phyloP scores from a whole-genome alignment of 2,797 vertebrate species.

The Clarias platycephalus region DNA sequence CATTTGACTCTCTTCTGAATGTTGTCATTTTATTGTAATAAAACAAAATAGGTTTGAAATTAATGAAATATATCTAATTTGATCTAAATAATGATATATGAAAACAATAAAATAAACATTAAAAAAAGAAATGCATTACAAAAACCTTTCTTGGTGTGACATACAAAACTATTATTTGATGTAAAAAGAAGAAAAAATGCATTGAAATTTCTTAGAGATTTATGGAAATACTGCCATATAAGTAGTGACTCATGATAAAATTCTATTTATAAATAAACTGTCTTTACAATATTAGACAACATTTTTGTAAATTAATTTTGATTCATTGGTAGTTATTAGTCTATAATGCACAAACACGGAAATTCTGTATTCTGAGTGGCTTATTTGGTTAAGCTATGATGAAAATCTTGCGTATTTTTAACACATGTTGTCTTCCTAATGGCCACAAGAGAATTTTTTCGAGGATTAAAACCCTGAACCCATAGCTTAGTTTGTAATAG shows the following conservation, averaged over 20 bases:
- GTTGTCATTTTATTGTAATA: neutral
- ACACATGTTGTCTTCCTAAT: neutral
- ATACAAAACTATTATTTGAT: neutral
- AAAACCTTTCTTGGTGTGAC: neutral
- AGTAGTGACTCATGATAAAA: neutral
- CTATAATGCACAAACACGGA: neutral
- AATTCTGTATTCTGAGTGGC: neutral
- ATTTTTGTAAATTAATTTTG: neutral
- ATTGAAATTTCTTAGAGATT: neutral
- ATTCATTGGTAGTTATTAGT: neutral
- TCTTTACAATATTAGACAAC: neutral
- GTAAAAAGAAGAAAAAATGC: neutral
- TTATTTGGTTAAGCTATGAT: neutral
- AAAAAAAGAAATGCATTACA: neutral
- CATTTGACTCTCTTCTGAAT: neutral
- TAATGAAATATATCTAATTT: too few relatives aligned
- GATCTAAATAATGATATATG: too few relatives aligned
- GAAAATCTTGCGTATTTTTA: neutral
- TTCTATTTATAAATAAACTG: neutral
- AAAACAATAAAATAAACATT: neutral
- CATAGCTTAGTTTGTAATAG: neutral
- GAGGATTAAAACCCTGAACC: neutral
- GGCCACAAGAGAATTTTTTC: neutral
- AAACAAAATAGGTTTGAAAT: neutral
- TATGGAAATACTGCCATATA: neutral